Percentiles rank a stretch among this genome's conserved stretches.
Evolutionary conservation across 1,140 invertebrate genomes (phyloP).

Genomic region (Daktulosphaira vitifoliae): DNA sequence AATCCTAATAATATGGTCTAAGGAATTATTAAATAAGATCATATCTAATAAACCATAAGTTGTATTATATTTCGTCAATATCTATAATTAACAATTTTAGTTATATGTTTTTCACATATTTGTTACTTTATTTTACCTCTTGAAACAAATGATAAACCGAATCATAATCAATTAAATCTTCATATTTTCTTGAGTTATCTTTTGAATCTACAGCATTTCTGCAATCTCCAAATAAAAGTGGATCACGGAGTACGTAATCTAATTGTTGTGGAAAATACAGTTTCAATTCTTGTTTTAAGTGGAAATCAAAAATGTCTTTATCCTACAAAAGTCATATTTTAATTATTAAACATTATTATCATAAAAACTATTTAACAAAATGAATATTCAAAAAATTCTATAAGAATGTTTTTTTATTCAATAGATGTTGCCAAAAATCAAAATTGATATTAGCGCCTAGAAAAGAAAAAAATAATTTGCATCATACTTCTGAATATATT

Average conservation of each 20-base stretch:
- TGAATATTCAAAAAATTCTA: no score
- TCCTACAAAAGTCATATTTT: no score
- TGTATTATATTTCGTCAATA: conserved; percentile 78
- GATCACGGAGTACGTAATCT: conserved; percentile 65
- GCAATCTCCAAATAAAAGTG: conserved; percentile 79
- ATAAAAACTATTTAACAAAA: no score
- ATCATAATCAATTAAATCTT: conserved; percentile 81
- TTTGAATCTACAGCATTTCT: conserved; percentile 63
- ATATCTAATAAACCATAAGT: conserved; percentile 57
- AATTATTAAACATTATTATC: no score
- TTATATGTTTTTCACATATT: not conserved
- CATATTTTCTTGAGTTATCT: conserved; percentile 67
- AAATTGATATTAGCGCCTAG: no score
- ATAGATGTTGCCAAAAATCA: no score
- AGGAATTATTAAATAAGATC: conserved; percentile 80
- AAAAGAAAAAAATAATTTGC: no score
- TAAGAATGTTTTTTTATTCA: no score
- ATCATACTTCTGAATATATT: no score
- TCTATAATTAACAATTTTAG: conserved; percentile 46
- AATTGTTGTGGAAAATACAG: conserved; percentile 46
- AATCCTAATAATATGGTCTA: conserved; percentile 77
- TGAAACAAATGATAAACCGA: conserved; percentile 73
- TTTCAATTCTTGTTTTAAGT: not conserved
- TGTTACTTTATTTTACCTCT: conserved; percentile 51
- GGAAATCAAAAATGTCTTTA: not conserved